Percentiles rank a stretch among this genome's conserved stretches.
Conservation (phyloP, 2,113 vertebrate species). For the Amblyornis subalaris region DNA sequence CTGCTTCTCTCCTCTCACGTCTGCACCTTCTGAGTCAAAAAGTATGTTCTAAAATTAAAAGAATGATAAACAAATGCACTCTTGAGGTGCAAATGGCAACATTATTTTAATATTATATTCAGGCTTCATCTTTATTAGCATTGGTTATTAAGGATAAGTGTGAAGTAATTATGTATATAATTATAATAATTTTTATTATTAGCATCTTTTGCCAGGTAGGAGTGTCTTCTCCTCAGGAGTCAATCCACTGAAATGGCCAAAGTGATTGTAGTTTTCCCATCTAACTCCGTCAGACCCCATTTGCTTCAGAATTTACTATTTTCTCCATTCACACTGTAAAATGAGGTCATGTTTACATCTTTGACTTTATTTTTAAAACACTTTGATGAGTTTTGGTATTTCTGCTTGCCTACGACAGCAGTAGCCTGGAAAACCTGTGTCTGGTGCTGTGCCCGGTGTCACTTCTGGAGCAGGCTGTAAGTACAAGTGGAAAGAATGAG, state of each 20-base stretch:
- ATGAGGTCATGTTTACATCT: background rate
- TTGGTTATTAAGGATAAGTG: constrained; percentile 13
- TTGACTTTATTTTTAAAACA: background rate
- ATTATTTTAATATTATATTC: constrained; percentile 9
- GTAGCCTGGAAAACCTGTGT: background rate
- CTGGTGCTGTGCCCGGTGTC: background rate
- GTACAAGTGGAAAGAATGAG: background rate
- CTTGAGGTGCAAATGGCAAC: background rate
- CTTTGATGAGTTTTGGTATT: background rate
- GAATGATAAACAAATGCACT: background rate
- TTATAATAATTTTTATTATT: constrained; percentile 17
- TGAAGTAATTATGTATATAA: constrained; percentile 7
- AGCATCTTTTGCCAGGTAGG: background rate
- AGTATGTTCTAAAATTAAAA: background rate
- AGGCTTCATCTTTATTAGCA: background rate
- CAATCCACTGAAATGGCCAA: background rate
- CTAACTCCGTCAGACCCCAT: background rate
- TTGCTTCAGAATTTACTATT: background rate
- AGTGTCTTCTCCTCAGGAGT: background rate
- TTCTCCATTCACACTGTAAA: background rate
- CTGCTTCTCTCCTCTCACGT: background rate
- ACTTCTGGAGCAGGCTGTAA: background rate
- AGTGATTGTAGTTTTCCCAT: background rate
- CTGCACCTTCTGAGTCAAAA: background rate
- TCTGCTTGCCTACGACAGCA: background rate